Percentiles rank a stretch among this genome's conserved stretches.
These are phyloP conservation scores for Myotis findleyi DNA, from an alignment of 2,797 vertebrate genomes.

Conservation along the genomic window DNA sequence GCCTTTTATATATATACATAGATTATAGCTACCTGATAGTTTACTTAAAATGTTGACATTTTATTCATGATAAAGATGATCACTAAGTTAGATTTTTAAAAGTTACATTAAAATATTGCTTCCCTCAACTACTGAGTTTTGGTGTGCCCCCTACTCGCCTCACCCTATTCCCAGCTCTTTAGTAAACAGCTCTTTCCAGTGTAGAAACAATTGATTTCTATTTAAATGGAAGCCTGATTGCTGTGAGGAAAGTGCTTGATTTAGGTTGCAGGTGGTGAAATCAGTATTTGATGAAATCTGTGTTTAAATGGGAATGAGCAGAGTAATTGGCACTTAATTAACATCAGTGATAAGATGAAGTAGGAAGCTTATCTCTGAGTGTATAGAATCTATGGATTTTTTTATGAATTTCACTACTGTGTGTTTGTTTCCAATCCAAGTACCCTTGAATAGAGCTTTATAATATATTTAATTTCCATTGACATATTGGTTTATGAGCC, in stretches of 20 bases:
- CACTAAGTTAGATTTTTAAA: neutral
- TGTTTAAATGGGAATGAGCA: neutral
- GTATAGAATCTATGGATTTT: neutral
- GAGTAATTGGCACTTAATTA: conserved; percentile 55
- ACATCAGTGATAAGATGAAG: neutral
- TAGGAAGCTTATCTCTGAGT: neutral
- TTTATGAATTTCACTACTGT: neutral
- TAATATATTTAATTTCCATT: neutral
- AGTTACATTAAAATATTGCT: neutral
- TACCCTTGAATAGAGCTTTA: neutral
- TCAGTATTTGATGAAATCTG: conserved; percentile 42
- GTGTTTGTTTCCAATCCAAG: neutral
- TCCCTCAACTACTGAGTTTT: neutral
- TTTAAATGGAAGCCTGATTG: conserved; percentile 49
- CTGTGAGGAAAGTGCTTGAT: conserved; percentile 47
- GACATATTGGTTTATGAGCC: neutral
- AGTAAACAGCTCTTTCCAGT: conserved; percentile 16
- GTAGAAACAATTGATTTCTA: neutral
- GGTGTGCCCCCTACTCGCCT: neutral
- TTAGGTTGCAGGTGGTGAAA: neutral
- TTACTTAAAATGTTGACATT: neutral
- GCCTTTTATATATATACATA: no score
- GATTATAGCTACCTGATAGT: neutral
- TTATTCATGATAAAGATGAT: neutral
- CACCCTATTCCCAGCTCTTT: accelerated